Percentiles rank a stretch among this genome's conserved stretches.
phyloP scores from a whole-genome alignment of 2,113 vertebrate genomes.

The Macroglossus sobrinus region DNA sequence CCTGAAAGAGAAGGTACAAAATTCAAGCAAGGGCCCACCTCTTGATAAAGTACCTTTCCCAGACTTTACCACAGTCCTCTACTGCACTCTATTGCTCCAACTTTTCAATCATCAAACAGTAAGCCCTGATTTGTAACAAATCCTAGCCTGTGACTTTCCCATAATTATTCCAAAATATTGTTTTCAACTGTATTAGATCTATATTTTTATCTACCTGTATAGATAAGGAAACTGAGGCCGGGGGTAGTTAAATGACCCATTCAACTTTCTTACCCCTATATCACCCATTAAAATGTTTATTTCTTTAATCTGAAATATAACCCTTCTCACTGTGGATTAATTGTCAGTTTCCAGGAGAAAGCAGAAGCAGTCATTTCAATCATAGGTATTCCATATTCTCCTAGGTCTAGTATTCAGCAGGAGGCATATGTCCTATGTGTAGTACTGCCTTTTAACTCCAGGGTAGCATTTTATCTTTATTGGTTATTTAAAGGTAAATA shows the following conservation, averaged over 20 bases:
- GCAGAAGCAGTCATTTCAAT: background rate
- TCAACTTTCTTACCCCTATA: background rate
- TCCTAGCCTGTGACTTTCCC: background rate
- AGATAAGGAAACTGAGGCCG: background rate
- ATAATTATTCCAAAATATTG: background rate
- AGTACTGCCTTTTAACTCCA: background rate
- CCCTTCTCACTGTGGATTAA: background rate
- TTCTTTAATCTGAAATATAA: background rate
- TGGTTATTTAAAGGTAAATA: background rate
- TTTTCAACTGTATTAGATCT: background rate
- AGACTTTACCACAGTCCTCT: background rate
- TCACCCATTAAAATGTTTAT: background rate
- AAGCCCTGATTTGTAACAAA: background rate
- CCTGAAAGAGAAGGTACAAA: background rate
- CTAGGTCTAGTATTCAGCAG: background rate
- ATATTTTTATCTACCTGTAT: background rate
- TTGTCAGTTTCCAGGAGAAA: background rate
- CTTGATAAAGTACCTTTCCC: background rate
- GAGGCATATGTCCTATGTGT: background rate
- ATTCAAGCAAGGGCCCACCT: too few relatives aligned
- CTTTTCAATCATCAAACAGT: background rate
- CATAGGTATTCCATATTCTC: background rate
- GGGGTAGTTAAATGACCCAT: background rate
- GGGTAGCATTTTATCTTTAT: background rate
- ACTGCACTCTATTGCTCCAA: rapidly evolving